phyloP scores from a whole-genome alignment of 2,113 vertebrate species.

The Mionectes macconnelli region DNA sequence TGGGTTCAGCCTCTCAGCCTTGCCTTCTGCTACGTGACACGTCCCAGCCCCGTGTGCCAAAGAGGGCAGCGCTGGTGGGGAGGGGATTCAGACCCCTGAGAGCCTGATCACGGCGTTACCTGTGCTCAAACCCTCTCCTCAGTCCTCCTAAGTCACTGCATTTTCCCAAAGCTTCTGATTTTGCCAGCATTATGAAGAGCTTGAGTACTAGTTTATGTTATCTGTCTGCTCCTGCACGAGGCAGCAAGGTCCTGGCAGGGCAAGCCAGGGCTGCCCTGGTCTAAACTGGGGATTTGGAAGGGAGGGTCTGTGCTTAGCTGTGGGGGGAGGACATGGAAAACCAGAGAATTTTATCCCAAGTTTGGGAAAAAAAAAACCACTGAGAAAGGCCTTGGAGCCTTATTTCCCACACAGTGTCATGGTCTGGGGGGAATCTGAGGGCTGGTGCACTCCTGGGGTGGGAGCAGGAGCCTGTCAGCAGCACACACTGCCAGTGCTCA shows the following conservation, averaged over 20 bases:
- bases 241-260: not conserved
- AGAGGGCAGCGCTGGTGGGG: not conserved
- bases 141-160: not conserved
- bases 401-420: rapidly evolving
- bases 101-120: not conserved
- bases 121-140: not conserved
- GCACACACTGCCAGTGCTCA: not conserved
- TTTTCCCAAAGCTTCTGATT: not conserved
- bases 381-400: not conserved
- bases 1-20: not conserved
- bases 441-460: not conserved
- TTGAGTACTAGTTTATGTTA: not conserved
- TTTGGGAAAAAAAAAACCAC: not conserved
- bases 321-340: not conserved
- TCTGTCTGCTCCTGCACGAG: not conserved
- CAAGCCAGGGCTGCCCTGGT: not conserved
- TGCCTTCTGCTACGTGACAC: not conserved
- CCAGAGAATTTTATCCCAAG: not conserved
- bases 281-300: not conserved
- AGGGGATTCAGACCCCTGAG: not conserved
- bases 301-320: not conserved
- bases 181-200: not conserved
- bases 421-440: not conserved
- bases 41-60: not conserved
- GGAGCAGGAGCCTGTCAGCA: not conserved